Base-by-base conservation (phyloP, 2,888 invertebrate species). In the Sialis fuliginosa region DNA sequence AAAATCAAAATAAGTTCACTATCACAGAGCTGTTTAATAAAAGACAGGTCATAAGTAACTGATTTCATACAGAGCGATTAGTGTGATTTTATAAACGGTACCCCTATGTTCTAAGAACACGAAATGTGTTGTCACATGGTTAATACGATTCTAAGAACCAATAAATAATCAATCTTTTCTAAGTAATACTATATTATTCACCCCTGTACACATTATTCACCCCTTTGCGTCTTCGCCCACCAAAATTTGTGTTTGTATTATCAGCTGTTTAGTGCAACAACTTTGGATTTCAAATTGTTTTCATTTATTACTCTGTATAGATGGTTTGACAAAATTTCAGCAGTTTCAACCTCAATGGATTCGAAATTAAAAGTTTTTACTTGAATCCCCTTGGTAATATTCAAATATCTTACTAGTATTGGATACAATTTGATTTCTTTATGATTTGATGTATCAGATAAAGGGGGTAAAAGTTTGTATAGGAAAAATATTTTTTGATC, bases 231-330 rank as follows among this genome's bases (percentile, higher is more conserved):
- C 10, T 50, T 12, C 45, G 48, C 43, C 54, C 52, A 13, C 54
- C 52, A 49, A 55, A 56, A 52, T 55, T 54, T 6, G 52, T 54
- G 47, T 55, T 55, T 40, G 52, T 52, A 42, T 55, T 55, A 49
- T 53, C 53, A 42, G 53, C 52, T 34, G 52, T 51, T n/a, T 9
- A 52, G 45, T 31, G 49, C 52, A 33, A 52, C 41, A 48, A 53
- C 44, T 49, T 52, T 53, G 7, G 46, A 44, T 48, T 49, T 49
- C 44, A 53, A 49, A 49, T 52, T 51, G 44, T 53, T 48, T 31
- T 53, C 48, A 39, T 40, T 49, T 50, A 51, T 49, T 47, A 50
- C 47, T 46, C 45, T 41, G 40, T 45, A 49, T 48, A 54, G 44
- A 49, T 51, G 49, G 47, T 50, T 52, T 43, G 48, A 45, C 39